Evolutionary conservation across 2,797 vertebrate species (phyloP).

Genomic region (Atherinosoma microstoma): DNA sequence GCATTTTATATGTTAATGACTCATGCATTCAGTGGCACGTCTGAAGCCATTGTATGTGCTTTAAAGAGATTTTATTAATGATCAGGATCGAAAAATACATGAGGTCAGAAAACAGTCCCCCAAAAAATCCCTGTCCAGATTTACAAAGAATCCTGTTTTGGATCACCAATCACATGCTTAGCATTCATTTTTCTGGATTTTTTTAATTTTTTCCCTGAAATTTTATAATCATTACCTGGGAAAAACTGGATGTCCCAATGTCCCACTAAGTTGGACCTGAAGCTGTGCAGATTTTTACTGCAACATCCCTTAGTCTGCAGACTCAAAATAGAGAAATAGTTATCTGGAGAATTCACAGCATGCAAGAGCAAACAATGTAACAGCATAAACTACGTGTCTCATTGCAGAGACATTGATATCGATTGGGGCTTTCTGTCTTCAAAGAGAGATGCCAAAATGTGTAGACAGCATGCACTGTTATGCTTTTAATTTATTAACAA

Average conservation of each 20-base stretch:
- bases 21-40: neutral
- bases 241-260: neutral
- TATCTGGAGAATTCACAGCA: neutral
- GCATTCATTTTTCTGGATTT: neutral
- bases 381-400: neutral
- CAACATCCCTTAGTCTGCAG: neutral
- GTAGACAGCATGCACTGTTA: too few species aligned
- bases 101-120: too few species aligned
- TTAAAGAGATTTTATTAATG: neutral
- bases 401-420: too few species aligned
- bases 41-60: neutral
- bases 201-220: conserved; percentile 10
- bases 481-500: neutral
- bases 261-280: neutral
- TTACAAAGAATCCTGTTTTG: neutral
- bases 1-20: neutral
- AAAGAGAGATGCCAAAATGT: neutral
- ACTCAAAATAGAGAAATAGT: neutral
- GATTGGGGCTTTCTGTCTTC: too few species aligned
- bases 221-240: conserved; percentile 29
- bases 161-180: neutral
- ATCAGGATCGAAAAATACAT: neutral
- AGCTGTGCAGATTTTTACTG: neutral
- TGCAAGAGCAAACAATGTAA: neutral
- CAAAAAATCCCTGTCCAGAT: neutral